phyloP scores from a whole-genome alignment of 2,797 vertebrate genomes.

The Sebastes taczanowskii region DNA sequence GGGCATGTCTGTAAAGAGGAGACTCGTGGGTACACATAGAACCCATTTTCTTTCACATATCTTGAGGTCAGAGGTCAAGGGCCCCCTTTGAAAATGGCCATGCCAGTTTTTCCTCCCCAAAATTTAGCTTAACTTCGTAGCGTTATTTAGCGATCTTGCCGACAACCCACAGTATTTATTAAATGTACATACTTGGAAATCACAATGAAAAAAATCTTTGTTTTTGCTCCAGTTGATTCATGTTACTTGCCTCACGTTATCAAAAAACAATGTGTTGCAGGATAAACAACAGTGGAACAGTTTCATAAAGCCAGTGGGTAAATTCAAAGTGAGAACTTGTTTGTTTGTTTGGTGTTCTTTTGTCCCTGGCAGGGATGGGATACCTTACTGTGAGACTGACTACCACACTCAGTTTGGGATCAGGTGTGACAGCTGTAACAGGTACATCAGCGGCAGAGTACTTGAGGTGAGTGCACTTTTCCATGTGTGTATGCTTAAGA shows the following conservation, averaged over 20 bases:
- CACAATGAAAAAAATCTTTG: background rate
- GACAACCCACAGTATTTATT: background rate
- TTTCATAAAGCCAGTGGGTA: background rate
- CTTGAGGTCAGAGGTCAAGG: no score
- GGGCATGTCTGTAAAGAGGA: no score
- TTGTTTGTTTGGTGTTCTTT: background rate
- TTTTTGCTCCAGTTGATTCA: background rate
- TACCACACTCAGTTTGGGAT: conserved; percentile 96
- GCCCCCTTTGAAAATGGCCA: no score
- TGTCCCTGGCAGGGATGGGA: conserved; percentile 85
- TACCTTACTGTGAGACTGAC: conserved; percentile 93
- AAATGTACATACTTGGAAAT: background rate
- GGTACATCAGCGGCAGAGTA: conserved; percentile 95
- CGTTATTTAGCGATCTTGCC: no score
- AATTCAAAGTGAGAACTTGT: background rate
- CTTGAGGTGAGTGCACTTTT: conserved; percentile 87
- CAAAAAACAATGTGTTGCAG: background rate
- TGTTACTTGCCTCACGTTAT: background rate
- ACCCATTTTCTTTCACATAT: no score
- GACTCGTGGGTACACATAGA: no score
- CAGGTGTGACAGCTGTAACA: conserved; percentile 91
- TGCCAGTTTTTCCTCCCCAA: no score
- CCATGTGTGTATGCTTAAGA: background rate
- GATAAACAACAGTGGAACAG: background rate
- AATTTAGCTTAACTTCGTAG: no score